Evolutionary conservation across 2,113 vertebrate species (phyloP).

Genomic region (Elephantulus edwardii): DNA sequence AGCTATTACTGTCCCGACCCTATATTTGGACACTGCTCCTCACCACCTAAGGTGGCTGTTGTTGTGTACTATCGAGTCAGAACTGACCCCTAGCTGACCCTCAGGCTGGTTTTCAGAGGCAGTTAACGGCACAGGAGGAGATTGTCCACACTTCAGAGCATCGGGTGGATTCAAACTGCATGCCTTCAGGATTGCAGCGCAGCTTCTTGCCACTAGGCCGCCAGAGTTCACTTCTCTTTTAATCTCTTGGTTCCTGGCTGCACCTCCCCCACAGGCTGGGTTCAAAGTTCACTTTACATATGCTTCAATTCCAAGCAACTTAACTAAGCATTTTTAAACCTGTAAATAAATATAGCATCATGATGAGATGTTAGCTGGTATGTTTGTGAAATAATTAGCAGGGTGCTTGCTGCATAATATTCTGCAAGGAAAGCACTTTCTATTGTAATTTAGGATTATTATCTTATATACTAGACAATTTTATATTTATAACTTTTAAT

Average conservation of each 20-base stretch:
- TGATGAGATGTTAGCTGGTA: not conserved
- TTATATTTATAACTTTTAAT: not conserved
- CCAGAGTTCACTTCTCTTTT: no score
- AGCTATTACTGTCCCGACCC: not conserved
- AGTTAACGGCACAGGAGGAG: no score
- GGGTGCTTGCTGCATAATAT: fast-evolving
- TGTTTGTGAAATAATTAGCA: not conserved
- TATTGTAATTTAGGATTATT: fast-evolving
- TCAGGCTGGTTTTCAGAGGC: no score
- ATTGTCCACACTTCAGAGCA: no score
- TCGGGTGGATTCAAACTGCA: no score
- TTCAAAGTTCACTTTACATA: not conserved
- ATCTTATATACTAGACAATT: not conserved
- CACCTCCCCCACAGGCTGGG: not conserved
- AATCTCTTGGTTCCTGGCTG: no score
- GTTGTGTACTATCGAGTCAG: no score
- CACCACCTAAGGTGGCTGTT: not conserved
- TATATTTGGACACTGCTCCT: not conserved
- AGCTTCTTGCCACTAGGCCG: not conserved
- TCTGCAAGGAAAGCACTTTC: not conserved
- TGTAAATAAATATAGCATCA: not conserved
- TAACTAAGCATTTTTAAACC: not conserved
- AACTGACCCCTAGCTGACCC: no score
- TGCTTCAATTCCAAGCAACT: not conserved
- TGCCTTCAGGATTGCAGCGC: no score